Conservation (phyloP, 2,888 invertebrate species). For the Cyclophora albipunctata region DNA sequence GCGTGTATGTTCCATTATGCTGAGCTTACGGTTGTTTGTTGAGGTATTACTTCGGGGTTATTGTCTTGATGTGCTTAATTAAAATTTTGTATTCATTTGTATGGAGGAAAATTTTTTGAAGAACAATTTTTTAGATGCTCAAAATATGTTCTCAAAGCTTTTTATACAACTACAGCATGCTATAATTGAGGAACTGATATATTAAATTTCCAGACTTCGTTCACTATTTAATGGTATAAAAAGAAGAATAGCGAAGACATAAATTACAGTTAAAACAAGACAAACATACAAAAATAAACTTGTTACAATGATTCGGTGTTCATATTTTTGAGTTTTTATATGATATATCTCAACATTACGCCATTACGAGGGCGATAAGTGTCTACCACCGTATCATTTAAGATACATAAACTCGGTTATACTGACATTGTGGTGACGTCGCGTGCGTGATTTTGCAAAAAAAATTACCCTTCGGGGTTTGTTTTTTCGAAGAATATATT, state of each 20-base stretch:
- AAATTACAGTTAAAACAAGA: no score
- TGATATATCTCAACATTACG: constrained; percentile 20
- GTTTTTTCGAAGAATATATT: constrained; percentile 48
- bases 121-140: no score
- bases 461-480: constrained; percentile 29
- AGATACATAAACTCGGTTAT: constrained; percentile 21
- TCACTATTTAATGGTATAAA: no score
- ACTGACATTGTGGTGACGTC: constrained; percentile 14
- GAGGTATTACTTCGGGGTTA: not conserved
- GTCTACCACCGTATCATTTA: constrained; percentile 17
- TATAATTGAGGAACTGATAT: no score
- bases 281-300: not conserved
- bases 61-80: no score
- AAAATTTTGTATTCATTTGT: no score
- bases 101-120: no score
- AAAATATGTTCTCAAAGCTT: no score
- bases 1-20: constrained; percentile 9
- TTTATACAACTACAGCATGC: no score
- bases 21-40: not conserved
- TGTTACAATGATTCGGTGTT: constrained; percentile 18
- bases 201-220: no score
- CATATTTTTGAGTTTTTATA: constrained; percentile 19
- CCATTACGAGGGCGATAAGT: constrained; percentile 21
- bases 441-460: constrained; percentile 35
- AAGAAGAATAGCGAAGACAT: no score